Evolutionary conservation across 35 echinoderm and acorn worm species (phyloP).

Genomic region (Heliocidaris erythrogramma): DNA sequence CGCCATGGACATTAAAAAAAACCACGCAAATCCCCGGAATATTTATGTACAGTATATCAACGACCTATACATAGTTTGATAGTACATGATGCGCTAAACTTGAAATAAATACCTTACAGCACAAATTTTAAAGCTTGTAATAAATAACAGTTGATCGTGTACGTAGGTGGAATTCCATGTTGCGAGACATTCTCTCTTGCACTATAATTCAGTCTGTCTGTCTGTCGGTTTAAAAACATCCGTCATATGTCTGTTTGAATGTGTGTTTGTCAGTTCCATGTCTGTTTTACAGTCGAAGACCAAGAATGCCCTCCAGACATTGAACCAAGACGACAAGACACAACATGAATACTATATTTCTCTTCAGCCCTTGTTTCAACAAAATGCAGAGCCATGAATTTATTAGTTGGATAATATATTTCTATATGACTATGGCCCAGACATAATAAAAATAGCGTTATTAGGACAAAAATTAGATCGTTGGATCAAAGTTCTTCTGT

Average conservation of each 20-base stretch:
- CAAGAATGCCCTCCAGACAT: neutral
- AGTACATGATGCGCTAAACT: too few species aligned
- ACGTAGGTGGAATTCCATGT: neutral
- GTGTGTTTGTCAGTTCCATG: conserved; percentile 20
- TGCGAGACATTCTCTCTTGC: neutral
- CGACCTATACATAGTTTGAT: neutral
- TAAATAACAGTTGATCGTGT: neutral
- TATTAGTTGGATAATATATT: too few species aligned
- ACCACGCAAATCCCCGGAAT: neutral
- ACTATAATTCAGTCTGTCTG: conserved; percentile 8
- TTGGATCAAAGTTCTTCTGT: too few species aligned
- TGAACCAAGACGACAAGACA: neutral
- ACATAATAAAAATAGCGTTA: too few species aligned
- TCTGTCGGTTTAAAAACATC: conserved; percentile 14
- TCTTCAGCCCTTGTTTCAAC: neutral
- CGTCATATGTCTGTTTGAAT: conserved; percentile 8
- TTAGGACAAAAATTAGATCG: too few species aligned
- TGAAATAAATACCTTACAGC: too few species aligned
- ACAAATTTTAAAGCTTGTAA: neutral
- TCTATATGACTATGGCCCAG: too few species aligned
- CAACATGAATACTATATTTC: neutral
- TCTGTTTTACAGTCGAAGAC: neutral
- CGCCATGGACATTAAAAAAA: neutral
- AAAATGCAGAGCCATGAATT: neutral
- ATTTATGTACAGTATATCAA: neutral